phyloP scores from a whole-genome alignment of 1,140 invertebrate genomes.

The Dinoponera quadriceps region DNA sequence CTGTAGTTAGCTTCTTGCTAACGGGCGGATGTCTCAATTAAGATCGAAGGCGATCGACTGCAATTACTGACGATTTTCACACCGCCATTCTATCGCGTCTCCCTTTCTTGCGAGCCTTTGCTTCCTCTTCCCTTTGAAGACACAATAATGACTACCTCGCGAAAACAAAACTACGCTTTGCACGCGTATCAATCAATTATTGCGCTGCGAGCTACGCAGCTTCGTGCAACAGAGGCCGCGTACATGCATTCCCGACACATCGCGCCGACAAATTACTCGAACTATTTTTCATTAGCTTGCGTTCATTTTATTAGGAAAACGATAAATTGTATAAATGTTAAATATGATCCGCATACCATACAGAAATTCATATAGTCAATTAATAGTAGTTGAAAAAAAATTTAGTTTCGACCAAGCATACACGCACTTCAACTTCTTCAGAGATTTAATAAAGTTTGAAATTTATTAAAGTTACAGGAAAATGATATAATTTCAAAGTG shows the following conservation, averaged over 20 bases:
- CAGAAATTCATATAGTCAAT: background rate
- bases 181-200: conserved; percentile 61
- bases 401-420: too few relatives aligned
- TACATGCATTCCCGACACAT: background rate
- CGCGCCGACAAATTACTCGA: background rate
- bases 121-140: conserved; percentile 43
- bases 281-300: background rate
- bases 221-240: conserved; percentile 20
- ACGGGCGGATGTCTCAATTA: conserved; percentile 67
- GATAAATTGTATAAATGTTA: background rate
- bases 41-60: conserved; percentile 46
- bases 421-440: too few relatives aligned
- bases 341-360: background rate
- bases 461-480: too few relatives aligned
- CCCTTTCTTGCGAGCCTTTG: conserved; percentile 52
- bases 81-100: conserved; percentile 55
- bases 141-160: conserved; percentile 46
- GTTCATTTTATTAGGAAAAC: background rate
- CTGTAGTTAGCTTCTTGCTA: conserved; percentile 67
- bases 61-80: conserved; percentile 64
- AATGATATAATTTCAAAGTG: too few relatives aligned
- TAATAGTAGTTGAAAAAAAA: too few relatives aligned
- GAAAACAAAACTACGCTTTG: conserved; percentile 57
- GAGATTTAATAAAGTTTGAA: too few relatives aligned
- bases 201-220: conserved; percentile 1